Base-by-base conservation (phyloP, 2,888 invertebrate genomes). In the Trichogramma dendrolimi region DNA sequence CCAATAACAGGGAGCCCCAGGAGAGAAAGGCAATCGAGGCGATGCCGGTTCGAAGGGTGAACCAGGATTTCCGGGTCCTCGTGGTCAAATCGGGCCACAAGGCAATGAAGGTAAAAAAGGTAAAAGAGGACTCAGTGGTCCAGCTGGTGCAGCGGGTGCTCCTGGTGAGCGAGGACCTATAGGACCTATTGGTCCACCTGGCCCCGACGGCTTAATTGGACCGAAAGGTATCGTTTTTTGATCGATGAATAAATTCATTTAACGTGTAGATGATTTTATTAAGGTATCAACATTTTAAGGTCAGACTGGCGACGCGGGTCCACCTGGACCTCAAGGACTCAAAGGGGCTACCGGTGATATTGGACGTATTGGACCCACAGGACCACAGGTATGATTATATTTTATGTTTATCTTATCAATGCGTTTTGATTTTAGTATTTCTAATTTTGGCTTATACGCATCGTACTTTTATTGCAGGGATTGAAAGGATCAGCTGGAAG, bases 21-120 rank as follows among this genome's bases (percentile, higher is more conserved):
- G 92, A 43, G 91, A 92, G 79, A 81, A 90, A 70, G 93, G 93
- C 6, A 84, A 83, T 62, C 92, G 91, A 82, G 93, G 93, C 46
- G 92, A 92, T 71, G 71, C 78, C 1, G 93, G 92, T 6, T 80
- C 83, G 42, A 89, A 92, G 78, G 92, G 93, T 42, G 92, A 92
- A 78, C 69, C 80, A 6, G 93, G 93, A 5, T 78, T 82, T 2
- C 81, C 85, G 1, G 92, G 93, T 1, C 88, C 89, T 4, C 82
- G 91, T 67, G 92, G 92, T 38, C 72, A 89, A 7, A 90, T 90
- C 1, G 92, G 93, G 2, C 81, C 84, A 4, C 77, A 85, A 5
- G 93, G 92, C 1, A 84, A 87, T 1, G 90, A 92, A 74, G 92
- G 90, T 4, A 92, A 92, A 81, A 84, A 91, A 62, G 92, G 92